Evolutionary conservation across 2,113 vertebrate genomes (phyloP).

Genomic region (Malurus elegans): DNA sequence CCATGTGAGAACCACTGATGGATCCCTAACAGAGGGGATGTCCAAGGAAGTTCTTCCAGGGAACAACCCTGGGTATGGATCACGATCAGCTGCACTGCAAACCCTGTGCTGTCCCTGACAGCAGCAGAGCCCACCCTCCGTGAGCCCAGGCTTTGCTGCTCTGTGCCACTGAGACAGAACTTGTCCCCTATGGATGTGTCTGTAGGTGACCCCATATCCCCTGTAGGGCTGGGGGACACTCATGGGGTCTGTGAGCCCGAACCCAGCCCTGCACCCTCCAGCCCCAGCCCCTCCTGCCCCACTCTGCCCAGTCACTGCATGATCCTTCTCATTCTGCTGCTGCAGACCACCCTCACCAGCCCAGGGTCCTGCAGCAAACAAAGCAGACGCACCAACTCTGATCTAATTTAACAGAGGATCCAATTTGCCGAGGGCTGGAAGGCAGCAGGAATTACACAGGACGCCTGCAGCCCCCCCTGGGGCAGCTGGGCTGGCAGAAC

Average conservation of each 20-base stretch:
- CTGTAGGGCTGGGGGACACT: not conserved
- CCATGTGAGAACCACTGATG: not conserved
- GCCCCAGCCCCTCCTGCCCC: not conserved
- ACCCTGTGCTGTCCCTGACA: fast-evolving
- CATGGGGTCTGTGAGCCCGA: not conserved
- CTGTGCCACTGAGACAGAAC: not conserved
- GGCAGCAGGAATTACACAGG: not conserved
- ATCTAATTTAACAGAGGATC: not conserved
- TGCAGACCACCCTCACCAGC: not conserved
- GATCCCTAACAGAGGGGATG: not conserved
- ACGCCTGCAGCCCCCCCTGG: not conserved
- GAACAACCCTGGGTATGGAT: not conserved
- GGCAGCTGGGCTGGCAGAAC: not conserved
- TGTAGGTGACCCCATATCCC: not conserved
- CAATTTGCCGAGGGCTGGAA: not conserved
- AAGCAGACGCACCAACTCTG: not conserved
- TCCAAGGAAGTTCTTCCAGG: not conserved
- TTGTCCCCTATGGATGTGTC: not conserved
- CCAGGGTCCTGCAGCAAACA: not conserved
- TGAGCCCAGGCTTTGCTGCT: not conserved
- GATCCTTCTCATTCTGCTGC: not conserved
- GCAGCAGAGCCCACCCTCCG: not conserved
- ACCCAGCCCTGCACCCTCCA: not conserved
- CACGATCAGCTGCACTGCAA: fast-evolving
- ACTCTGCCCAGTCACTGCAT: not conserved